phyloP scores from a whole-genome alignment of 2,797 vertebrate genomes.

The Dendrocincla fuliginosa region DNA sequence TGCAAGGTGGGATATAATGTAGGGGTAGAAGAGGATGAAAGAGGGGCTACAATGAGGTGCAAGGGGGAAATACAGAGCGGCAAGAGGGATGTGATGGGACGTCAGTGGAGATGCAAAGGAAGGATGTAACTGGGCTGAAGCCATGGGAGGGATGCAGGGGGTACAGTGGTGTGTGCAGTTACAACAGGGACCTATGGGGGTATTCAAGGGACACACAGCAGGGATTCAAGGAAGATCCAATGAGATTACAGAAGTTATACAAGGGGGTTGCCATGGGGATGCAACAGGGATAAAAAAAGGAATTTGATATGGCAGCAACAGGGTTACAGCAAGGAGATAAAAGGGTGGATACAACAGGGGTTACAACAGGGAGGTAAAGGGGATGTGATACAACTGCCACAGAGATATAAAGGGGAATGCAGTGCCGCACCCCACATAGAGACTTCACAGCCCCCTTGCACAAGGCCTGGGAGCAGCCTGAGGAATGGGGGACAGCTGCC shows the following conservation, averaged over 20 bases:
- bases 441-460: not conserved
- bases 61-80: no score
- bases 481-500: not conserved
- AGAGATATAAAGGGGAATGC: not conserved
- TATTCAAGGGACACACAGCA: not conserved
- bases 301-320: not conserved
- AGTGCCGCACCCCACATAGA: not conserved
- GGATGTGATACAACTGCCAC: fast-evolving
- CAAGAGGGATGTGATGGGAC: not conserved
- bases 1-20: not conserved
- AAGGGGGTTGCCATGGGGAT: not conserved
- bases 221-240: not conserved
- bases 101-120: not conserved
- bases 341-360: not conserved
- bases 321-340: not conserved
- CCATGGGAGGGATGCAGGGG: not conserved
- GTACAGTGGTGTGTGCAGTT: not conserved
- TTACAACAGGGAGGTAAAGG: not conserved
- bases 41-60: not conserved
- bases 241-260: not conserved
- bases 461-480: not conserved
- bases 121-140: not conserved
- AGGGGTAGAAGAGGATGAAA: not conserved
- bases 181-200: no score
- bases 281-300: not conserved